Evolutionary conservation across 2,888 invertebrate genomes (phyloP).

Genomic region (Patella depressa): DNA sequence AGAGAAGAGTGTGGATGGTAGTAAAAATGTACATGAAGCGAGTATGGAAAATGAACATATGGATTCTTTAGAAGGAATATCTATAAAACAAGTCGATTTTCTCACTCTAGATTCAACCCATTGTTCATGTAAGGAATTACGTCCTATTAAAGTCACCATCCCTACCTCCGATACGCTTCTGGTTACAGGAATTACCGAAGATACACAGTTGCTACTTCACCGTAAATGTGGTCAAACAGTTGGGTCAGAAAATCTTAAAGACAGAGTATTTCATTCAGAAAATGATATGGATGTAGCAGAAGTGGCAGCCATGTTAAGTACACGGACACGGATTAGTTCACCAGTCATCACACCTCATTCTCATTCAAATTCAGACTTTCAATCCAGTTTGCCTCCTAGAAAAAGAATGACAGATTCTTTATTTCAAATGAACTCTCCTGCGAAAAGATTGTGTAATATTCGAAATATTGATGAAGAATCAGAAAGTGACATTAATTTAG

Average conservation of each 20-base stretch:
- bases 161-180: conserved; percentile 56
- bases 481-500: background rate
- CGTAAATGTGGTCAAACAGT: conserved; percentile 35
- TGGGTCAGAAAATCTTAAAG: conserved; percentile 25
- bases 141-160: conserved; percentile 56
- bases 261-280: conserved; percentile 47
- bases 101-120: conserved; percentile 47
- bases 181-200: conserved; percentile 52
- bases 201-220: conserved; percentile 56
- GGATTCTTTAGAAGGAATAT: conserved; percentile 37
- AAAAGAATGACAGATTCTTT: background rate
- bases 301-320: conserved; percentile 39
- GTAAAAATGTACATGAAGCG: background rate
- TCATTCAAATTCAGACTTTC: conserved; percentile 14
- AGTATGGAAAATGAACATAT: conserved; percentile 10
- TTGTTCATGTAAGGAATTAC: conserved; percentile 49
- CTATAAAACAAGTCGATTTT: conserved; percentile 55
- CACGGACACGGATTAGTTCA: conserved; percentile 11
- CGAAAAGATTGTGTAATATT: conserved; percentile 16
- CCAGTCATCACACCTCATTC: conserved; percentile 1
- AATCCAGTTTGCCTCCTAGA: conserved; percentile 10
- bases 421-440: background rate
- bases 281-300: conserved; percentile 52
- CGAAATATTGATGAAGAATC: conserved; percentile 27
- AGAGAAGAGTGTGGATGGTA: background rate